A percentile compares a stretch with the other conserved stretches of the same genome.
Evolutionary conservation across 2,888 invertebrate genomes (phyloP).

Genomic region (Hybos culiciformis): DNA sequence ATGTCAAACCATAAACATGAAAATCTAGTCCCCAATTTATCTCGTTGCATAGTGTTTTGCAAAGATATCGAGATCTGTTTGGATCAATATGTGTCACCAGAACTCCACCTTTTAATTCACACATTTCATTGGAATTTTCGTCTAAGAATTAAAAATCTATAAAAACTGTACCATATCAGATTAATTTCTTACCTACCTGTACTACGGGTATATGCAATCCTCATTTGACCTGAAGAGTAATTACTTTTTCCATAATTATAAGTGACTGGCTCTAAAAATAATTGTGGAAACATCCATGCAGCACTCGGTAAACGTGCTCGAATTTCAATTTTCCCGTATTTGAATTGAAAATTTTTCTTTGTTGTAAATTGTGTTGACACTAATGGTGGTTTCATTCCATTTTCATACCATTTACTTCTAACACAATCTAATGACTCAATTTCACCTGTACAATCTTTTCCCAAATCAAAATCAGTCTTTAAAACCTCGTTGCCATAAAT

Average conservation of each 20-base stretch:
- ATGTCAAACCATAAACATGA: constrained; percentile 53
- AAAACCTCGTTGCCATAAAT: constrained; percentile 10
- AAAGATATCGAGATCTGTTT: constrained; percentile 22
- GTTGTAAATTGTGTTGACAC: constrained; percentile 49
- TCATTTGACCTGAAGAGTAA: constrained; percentile 52
- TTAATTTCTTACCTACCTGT: neutral
- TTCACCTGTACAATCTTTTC: constrained; percentile 24
- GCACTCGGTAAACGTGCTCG: constrained; percentile 59
- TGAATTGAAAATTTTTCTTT: constrained; percentile 47
- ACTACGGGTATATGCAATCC: constrained; percentile 46
- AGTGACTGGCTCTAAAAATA: constrained; percentile 50
- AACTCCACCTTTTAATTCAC: constrained; percentile 18
- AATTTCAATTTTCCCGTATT: constrained; percentile 53
- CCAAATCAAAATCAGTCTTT: constrained; percentile 11
- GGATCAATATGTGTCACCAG: constrained; percentile 23
- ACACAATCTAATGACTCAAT: constrained; percentile 21
- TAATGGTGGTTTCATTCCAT: constrained; percentile 49
- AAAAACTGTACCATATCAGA: constrained; percentile 15
- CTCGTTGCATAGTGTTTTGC: constrained; percentile 14
- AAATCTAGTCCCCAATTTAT: constrained; percentile 40
- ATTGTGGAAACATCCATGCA: constrained; percentile 61
- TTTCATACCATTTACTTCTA: constrained; percentile 15
- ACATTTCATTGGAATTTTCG: neutral
- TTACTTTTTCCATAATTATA: constrained; percentile 41
- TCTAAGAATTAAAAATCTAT: no score